Evolutionary conservation across 1,140 invertebrate species (phyloP).

Genomic region (Heterodera carotae): DNA sequence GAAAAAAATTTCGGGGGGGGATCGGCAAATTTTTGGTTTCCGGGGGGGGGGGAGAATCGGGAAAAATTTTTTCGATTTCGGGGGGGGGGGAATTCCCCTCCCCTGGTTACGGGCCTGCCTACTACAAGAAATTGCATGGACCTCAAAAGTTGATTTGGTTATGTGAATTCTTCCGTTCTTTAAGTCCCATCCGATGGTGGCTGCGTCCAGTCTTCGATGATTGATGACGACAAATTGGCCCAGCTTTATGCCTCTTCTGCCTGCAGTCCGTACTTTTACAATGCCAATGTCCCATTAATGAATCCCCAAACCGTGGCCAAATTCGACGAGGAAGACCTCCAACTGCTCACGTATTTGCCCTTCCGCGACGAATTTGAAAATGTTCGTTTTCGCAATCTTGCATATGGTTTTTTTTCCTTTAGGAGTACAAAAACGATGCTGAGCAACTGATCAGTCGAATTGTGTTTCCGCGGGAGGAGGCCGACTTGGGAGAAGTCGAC

Average conservation of each 20-base stretch:
- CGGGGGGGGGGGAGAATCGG: no score
- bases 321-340: slow-evolving; percentile 41
- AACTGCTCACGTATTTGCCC: slow-evolving; percentile 34
- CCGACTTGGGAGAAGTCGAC: slow-evolving; percentile 27
- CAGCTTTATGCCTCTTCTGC: slow-evolving; percentile 15
- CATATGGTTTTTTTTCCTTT: slow-evolving; percentile 2
- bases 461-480: slow-evolving; percentile 22
- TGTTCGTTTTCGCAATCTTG: slow-evolving; percentile 1
- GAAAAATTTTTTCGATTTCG: no score
- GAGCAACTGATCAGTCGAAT: slow-evolving; percentile 38
- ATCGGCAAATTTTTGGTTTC: no score
- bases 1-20: no score
- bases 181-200: background rate
- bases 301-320: slow-evolving; percentile 22
- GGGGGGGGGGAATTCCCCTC: no score
- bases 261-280: slow-evolving; percentile 32
- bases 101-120: no score
- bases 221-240: slow-evolving; percentile 8
- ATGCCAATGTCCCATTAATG: slow-evolving; percentile 18
- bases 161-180: background rate
- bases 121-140: no score
- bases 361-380: slow-evolving; percentile 39
- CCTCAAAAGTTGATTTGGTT: no score
- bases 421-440: slow-evolving; percentile 42
- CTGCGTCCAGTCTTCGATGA: background rate